These are phyloP conservation scores for Helicoverpa armigera DNA, from an alignment of 1,140 invertebrate species.

Conservation along the genomic window DNA sequence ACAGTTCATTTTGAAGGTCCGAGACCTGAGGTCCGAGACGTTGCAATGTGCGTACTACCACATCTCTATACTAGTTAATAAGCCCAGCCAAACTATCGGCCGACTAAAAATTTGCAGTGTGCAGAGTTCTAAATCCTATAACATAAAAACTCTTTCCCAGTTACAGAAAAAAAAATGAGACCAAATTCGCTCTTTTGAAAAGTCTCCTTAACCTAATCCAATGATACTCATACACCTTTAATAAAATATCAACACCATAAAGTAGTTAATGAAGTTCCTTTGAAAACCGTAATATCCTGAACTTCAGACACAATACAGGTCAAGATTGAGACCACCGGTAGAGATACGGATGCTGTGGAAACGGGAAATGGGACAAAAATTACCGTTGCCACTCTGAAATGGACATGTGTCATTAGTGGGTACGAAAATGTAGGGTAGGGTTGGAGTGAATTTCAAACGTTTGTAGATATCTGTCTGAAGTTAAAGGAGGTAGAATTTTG, in stretches of 20 bases:
- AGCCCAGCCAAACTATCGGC: no score
- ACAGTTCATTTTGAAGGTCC: no score
- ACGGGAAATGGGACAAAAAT: conserved; percentile 29
- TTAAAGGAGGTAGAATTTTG: no score
- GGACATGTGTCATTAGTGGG: conserved; percentile 26
- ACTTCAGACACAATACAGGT: conserved; percentile 1
- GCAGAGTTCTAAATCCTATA: no score
- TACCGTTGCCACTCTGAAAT: conserved; percentile 16
- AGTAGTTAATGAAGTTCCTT: background rate
- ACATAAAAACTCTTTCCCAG: no score
- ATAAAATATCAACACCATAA: background rate
- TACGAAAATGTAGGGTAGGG: background rate
- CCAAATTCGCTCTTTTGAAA: no score
- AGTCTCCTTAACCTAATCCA: background rate
- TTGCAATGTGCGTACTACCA: no score
- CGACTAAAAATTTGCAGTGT: no score
- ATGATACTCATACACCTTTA: background rate
- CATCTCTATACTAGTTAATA: no score
- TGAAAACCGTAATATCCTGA: background rate
- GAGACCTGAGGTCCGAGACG: no score
- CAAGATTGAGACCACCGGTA: conserved; percentile 25
- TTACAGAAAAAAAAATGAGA: no score
- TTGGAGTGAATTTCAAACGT: background rate
- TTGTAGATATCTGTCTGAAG: background rate
- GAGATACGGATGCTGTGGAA: conserved; percentile 19